phyloP scores from a whole-genome alignment of 1,140 invertebrate species.

The Stenopsyche tienmushanensis region DNA sequence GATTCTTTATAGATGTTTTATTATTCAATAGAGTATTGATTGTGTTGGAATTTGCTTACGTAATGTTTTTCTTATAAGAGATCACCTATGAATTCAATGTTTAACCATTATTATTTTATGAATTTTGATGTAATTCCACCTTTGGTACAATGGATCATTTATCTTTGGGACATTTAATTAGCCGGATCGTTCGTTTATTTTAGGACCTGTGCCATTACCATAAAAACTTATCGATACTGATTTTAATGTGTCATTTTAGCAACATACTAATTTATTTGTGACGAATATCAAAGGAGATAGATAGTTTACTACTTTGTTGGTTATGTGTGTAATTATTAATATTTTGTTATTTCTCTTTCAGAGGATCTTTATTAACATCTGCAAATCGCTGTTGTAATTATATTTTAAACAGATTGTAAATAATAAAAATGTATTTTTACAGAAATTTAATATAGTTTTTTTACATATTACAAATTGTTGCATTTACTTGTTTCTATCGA shows the following conservation, averaged over 20 bases:
- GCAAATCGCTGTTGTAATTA: slow-evolving; percentile 40
- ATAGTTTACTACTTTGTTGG: slow-evolving; percentile 38
- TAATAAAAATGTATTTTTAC: slow-evolving; percentile 42
- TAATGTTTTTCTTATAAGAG: no score
- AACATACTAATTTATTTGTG: slow-evolving; percentile 38
- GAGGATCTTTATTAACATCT: slow-evolving; percentile 41
- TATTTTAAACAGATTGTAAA: slow-evolving; percentile 41
- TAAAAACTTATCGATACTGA: slow-evolving; percentile 18
- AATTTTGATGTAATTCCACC: no score
- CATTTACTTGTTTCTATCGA: no score
- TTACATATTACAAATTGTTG: no score
- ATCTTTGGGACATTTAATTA: no score
- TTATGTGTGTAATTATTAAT: slow-evolving; percentile 41
- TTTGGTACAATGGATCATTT: no score
- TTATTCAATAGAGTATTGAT: no score
- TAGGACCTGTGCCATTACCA: slow-evolving; percentile 36
- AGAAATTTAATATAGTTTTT: slow-evolving; percentile 39
- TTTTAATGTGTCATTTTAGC: slow-evolving; percentile 37
- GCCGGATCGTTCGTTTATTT: background rate
- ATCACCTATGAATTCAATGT: no score
- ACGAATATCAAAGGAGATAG: slow-evolving; percentile 29
- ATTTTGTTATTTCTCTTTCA: slow-evolving; percentile 41
- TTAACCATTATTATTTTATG: no score
- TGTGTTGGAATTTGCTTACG: no score
- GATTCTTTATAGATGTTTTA: no score